A percentile compares a stretch with the other conserved stretches of the same genome.
phyloP scores from a whole-genome alignment of 2,888 invertebrate genomes.

The Hirtodrosophila cameraria region DNA sequence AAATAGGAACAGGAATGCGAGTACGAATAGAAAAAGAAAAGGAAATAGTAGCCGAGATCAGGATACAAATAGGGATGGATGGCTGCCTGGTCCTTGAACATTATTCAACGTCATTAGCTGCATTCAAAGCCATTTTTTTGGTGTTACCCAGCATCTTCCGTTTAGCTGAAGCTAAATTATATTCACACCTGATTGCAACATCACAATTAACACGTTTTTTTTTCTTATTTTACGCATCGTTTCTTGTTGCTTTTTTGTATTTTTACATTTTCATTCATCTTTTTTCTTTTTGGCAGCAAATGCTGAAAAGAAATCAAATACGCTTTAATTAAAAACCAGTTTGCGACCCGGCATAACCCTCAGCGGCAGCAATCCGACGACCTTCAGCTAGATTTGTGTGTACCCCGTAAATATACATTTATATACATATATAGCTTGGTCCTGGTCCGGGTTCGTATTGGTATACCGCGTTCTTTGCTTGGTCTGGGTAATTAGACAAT shows the following conservation, averaged over 20 bases:
- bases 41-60: neutral
- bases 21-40: slow-evolving; percentile 17
- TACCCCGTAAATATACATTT: no score
- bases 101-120: slow-evolving; percentile 73
- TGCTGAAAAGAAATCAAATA: slow-evolving; percentile 41
- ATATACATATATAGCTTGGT: neutral
- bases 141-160: slow-evolving; percentile 1
- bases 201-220: slow-evolving; percentile 31
- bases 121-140: slow-evolving; percentile 52
- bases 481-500: slow-evolving; percentile 55
- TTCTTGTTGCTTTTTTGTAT: slow-evolving; percentile 17
- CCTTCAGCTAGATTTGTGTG: slow-evolving; percentile 23
- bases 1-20: slow-evolving; percentile 18
- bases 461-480: neutral
- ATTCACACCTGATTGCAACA: slow-evolving; percentile 77
- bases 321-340: slow-evolving; percentile 74
- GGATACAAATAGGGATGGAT: slow-evolving; percentile 18
- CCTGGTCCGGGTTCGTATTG: slow-evolving; percentile 9
- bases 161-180: slow-evolving; percentile 28
- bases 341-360: slow-evolving; percentile 26
- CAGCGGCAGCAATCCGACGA: slow-evolving; percentile 14
- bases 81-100: slow-evolving; percentile 24
- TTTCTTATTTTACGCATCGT: slow-evolving; percentile 1
- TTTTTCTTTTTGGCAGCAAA: slow-evolving; percentile 13
- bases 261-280: slow-evolving; percentile 15